Conservation (phyloP, 2,797 vertebrate species). For the Dromococcyx pavoninus region DNA sequence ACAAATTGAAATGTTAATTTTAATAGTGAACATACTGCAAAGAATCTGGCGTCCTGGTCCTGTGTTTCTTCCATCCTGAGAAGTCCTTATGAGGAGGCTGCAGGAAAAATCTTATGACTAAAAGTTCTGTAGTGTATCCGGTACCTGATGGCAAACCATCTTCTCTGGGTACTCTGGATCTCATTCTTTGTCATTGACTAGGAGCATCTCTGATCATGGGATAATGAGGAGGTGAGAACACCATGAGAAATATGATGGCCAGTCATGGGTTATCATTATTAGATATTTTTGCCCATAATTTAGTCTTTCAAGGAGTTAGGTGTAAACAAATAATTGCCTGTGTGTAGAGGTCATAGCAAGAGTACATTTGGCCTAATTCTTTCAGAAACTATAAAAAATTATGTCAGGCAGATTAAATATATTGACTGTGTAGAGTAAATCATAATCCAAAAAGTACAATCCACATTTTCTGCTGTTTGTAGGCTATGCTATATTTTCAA, state of each 20-base stretch:
- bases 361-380: not conserved
- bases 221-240: not conserved
- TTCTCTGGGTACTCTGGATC: not conserved
- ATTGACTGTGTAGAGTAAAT: no score
- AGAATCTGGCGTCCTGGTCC: not conserved
- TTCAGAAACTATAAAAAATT: not conserved
- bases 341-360: no score
- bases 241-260: not conserved
- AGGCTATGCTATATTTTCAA: not conserved
- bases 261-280: not conserved
- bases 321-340: not conserved
- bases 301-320: not conserved
- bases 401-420: not conserved
- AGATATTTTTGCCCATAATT: not conserved
- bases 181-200: not conserved
- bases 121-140: not conserved
- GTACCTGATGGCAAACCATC: not conserved
- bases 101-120: not conserved
- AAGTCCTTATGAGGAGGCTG: not conserved
- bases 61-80: not conserved
- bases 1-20: not conserved
- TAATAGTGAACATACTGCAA: not conserved
- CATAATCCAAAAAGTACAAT: not conserved
- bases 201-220: not conserved
- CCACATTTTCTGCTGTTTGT: not conserved